Conservation (phyloP, 2,888 invertebrate genomes). For the Piscicola geometra region DNA sequence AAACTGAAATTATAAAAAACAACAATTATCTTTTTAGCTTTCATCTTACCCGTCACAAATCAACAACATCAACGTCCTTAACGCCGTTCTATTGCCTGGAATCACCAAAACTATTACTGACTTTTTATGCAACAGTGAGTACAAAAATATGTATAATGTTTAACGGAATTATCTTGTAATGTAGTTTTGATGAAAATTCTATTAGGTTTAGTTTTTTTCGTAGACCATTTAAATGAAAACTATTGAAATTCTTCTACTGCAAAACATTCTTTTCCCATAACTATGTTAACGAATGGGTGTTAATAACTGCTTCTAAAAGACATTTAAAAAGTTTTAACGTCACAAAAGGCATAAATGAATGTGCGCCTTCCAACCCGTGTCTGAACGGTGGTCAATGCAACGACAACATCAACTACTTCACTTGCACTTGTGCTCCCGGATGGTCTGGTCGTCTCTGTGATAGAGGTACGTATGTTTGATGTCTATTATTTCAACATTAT, state of each 20-base stretch:
- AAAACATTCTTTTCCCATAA: no score
- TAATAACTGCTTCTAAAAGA: no score
- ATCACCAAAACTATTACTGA: constrained; percentile 18
- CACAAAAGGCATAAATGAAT: constrained; percentile 39
- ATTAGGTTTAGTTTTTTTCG: no score
- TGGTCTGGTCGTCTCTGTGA: constrained; percentile 50
- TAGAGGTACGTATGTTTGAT: constrained; percentile 43
- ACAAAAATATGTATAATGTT: no score
- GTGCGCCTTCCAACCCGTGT: constrained; percentile 34
- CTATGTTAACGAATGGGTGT: no score
- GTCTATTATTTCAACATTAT: no score
- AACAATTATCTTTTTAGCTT: constrained; percentile 15
- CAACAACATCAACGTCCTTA: constrained; percentile 30
- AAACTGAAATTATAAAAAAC: no score
- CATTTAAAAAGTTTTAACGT: no score
- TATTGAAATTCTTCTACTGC: no score
- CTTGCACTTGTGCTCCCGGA: constrained; percentile 48
- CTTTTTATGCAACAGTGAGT: constrained; percentile 47
- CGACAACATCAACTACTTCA: constrained; percentile 50
- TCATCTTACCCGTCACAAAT: constrained; percentile 46
- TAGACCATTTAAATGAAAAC: no score
- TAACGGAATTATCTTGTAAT: no score
- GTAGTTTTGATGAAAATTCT: no score
- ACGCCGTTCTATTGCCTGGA: neutral
- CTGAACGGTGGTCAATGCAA: constrained; percentile 47